A percentile compares a stretch with the other conserved stretches of the same genome.
These are phyloP conservation scores for Rhagoletis pomonella DNA, from an alignment of 1,140 invertebrate species.

Conservation along the genomic window DNA sequence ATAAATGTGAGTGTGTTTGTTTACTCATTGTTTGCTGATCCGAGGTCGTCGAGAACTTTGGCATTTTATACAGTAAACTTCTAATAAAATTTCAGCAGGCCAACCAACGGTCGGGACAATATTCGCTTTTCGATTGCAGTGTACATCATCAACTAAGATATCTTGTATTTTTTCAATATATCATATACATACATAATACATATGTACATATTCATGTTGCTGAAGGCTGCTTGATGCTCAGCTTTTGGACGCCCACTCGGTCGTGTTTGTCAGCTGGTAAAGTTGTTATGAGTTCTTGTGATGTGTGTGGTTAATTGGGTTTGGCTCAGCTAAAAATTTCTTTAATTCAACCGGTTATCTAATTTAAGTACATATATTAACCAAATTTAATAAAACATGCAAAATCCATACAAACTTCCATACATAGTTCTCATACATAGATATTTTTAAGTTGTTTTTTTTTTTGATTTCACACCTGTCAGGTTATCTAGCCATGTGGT, in stretches of 20 bases:
- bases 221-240: neutral
- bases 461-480: too few relatives aligned
- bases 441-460: too few relatives aligned
- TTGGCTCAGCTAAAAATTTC: neutral
- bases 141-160: too few relatives aligned
- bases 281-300: neutral
- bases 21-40: neutral
- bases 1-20: neutral
- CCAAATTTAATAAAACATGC: neutral
- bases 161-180: neutral
- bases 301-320: neutral
- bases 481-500: too few relatives aligned
- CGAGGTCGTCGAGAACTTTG: constrained; percentile 5
- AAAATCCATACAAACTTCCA: neutral
- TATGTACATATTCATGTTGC: neutral
- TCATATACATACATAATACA: neutral
- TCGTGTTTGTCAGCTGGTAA: neutral
- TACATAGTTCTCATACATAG: too few relatives aligned
- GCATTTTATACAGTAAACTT: neutral
- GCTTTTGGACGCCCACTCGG: constrained; percentile 3
- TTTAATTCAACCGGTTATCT: constrained; percentile 1
- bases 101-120: neutral
- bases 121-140: neutral
- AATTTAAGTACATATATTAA: neutral
- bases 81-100: neutral